These are phyloP conservation scores for Datnioides undecimradiatus DNA, from an alignment of 2,113 vertebrate species.

Conservation along the genomic window DNA sequence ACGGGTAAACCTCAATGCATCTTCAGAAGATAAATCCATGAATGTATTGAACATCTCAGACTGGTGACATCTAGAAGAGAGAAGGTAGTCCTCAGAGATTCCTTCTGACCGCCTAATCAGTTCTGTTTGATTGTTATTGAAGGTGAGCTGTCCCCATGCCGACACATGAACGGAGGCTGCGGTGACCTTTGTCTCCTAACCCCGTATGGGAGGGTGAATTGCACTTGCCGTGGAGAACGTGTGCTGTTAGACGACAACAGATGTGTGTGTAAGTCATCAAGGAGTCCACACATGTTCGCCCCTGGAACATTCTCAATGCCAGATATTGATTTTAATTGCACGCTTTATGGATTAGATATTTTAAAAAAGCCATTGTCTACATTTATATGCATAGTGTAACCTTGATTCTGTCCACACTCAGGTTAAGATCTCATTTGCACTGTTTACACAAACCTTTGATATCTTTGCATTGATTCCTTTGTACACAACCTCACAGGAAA, in stretches of 20 bases:
- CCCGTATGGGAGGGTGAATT: conserved; percentile 92
- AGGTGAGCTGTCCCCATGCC: conserved; percentile 96
- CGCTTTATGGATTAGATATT: conserved; percentile 7
- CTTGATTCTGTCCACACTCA: neutral
- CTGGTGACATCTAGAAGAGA: conserved; percentile 1
- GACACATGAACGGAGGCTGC: conserved; percentile 92
- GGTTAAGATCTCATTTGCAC: conserved; percentile 7
- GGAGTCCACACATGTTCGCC: neutral
- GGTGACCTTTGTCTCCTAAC: conserved; percentile 96
- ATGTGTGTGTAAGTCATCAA: conserved; percentile 96
- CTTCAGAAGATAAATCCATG: neutral
- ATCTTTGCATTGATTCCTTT: conserved; percentile 12
- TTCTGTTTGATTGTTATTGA: conserved; percentile 59
- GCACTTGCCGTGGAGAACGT: conserved; percentile 94
- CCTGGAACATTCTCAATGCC: neutral
- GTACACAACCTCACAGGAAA: conserved; percentile 1
- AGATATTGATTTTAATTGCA: conserved; percentile 33
- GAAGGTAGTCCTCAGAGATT: neutral
- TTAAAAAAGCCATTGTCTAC: neutral
- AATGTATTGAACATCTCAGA: neutral
- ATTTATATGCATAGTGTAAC: conserved; percentile 20
- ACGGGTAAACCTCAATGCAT: neutral
- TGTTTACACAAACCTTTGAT: conserved; percentile 21
- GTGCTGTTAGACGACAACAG: conserved; percentile 94
- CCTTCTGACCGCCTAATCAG: neutral